Conservation (phyloP, 2,113 vertebrate species). For the Abramis brama region DNA sequence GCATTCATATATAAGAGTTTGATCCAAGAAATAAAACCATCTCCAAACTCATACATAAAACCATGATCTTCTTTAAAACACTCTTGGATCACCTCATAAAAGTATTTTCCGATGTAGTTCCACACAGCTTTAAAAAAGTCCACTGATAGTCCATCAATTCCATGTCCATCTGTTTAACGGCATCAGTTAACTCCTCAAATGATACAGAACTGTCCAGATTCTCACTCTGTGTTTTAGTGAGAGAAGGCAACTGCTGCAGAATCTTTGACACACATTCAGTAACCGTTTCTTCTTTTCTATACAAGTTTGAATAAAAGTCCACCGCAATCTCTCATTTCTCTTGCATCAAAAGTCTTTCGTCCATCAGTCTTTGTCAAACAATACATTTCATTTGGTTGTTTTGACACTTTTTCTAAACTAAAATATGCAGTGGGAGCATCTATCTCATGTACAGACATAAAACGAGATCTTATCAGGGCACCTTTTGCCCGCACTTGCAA, state of each 20-base stretch:
- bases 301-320: too few species aligned
- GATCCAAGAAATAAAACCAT: not conserved
- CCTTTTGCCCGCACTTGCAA: too few species aligned
- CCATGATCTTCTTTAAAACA: too few species aligned
- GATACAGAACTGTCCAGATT: not conserved
- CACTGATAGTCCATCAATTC: not conserved
- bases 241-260: not conserved
- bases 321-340: not conserved
- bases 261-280: not conserved
- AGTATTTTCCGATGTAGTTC: not conserved
- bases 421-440: not conserved
- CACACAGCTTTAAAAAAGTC: not conserved
- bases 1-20: too few species aligned
- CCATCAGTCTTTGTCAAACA: slow-evolving; percentile 1
- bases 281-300: not conserved
- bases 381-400: not conserved
- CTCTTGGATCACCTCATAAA: not conserved
- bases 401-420: not conserved
- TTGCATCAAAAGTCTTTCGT: not conserved
- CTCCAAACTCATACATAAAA: too few species aligned
- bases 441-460: not conserved
- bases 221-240: not conserved
- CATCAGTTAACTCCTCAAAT: not conserved
- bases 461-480: too few species aligned
- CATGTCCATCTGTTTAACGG: not conserved